phyloP scores from a whole-genome alignment of 2,113 vertebrate species.

The Oceanodroma tethys region DNA sequence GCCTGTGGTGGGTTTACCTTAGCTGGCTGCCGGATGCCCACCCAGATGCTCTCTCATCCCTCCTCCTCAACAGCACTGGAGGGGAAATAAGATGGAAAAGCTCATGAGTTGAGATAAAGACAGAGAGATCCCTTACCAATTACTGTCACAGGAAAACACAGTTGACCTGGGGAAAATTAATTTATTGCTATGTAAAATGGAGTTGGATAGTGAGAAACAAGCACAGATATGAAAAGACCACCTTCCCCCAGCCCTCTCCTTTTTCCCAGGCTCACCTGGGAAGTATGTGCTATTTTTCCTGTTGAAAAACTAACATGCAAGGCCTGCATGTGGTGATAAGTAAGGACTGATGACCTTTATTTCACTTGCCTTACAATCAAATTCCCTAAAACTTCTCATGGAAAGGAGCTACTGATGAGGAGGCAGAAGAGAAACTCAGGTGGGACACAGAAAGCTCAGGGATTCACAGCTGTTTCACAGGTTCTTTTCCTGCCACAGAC shows the following conservation, averaged over 20 bases:
- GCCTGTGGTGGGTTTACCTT: neutral
- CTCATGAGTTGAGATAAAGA: neutral
- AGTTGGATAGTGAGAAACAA: neutral
- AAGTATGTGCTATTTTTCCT: neutral
- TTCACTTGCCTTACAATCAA: neutral
- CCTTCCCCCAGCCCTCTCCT: neutral
- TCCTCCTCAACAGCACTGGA: neutral
- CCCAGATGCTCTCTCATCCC: neutral
- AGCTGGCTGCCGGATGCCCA: neutral
- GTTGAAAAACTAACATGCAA: neutral
- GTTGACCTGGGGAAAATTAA: neutral
- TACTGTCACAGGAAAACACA: neutral
- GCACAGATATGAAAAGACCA: neutral
- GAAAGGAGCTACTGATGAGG: neutral
- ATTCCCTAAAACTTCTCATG: neutral
- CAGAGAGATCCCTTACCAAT: neutral
- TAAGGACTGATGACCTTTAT: neutral
- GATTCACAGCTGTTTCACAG: neutral
- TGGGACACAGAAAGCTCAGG: neutral
- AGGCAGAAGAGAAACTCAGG: neutral
- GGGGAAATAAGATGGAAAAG: neutral
- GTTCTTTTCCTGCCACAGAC: neutral
- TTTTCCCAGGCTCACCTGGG: neutral
- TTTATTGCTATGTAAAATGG: neutral
- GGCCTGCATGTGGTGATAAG: neutral